Evolutionary conservation across 2,888 invertebrate genomes (phyloP).

Genomic region (Anaspis maculata): DNA sequence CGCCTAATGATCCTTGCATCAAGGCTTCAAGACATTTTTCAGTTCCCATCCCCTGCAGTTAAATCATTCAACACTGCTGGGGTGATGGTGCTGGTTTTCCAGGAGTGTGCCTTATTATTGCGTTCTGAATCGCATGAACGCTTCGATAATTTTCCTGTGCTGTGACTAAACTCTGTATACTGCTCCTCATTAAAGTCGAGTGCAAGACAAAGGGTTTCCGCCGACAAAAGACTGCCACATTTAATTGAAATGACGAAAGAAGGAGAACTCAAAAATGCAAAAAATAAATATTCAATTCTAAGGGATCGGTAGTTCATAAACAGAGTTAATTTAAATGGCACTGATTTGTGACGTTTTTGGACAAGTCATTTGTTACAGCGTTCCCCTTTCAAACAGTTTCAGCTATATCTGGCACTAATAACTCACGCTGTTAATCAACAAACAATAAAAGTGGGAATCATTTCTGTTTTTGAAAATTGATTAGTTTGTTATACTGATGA

Average conservation of each 20-base stretch:
- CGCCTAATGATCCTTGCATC: slow-evolving; percentile 13
- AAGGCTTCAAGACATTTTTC: slow-evolving; percentile 8
- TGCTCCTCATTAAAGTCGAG: slow-evolving; percentile 13
- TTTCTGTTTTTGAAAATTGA: no score
- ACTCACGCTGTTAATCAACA: no score
- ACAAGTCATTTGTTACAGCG: no score
- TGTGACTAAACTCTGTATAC: slow-evolving; percentile 16
- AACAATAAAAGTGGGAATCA: no score
- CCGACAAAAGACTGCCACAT: slow-evolving; percentile 16
- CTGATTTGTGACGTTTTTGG: no score
- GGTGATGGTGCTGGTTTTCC: slow-evolving; percentile 16
- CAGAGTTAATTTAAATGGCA: no score
- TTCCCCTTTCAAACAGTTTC: no score
- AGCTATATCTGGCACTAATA: no score
- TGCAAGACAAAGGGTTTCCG: slow-evolving; percentile 14
- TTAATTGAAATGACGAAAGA: slow-evolving; percentile 12
- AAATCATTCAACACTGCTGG: slow-evolving; percentile 12
- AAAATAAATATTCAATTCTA: no score
- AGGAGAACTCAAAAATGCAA: no score
- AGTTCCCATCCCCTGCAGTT: slow-evolving; percentile 5
- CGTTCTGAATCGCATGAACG: slow-evolving; percentile 21
- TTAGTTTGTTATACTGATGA: no score
- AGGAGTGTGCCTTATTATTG: slow-evolving; percentile 22
- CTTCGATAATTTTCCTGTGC: slow-evolving; percentile 24
- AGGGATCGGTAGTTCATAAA: no score